Evolutionary conservation across 2,888 invertebrate genomes (phyloP).

Genomic region (Ophonus ardosiacus): DNA sequence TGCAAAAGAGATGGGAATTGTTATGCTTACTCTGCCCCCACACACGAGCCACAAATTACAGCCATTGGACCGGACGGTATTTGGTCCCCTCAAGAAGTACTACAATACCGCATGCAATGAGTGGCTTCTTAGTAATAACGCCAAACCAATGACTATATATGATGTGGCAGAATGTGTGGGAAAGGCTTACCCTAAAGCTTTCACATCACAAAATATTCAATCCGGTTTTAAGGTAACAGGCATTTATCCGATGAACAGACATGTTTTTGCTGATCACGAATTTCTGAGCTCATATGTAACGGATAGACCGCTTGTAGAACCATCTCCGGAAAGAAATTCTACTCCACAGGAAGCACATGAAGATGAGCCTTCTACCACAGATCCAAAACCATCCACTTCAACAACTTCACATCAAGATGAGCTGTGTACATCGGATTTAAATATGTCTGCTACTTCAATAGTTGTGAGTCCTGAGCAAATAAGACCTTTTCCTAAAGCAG

Average conservation of each 20-base stretch:
- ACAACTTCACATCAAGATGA: slow-evolving; percentile 22
- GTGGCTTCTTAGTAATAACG: slow-evolving; percentile 69
- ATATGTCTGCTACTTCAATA: slow-evolving; percentile 19
- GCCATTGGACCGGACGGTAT: slow-evolving; percentile 68
- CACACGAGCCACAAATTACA: no score
- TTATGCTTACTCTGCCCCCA: slow-evolving; percentile 69
- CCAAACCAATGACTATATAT: slow-evolving; percentile 69
- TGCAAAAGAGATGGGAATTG: slow-evolving; percentile 66
- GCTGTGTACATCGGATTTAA: slow-evolving; percentile 22
- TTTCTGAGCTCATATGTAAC: slow-evolving; percentile 28
- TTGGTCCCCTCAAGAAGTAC: slow-evolving; percentile 65
- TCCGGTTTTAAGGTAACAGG: slow-evolving; percentile 68
- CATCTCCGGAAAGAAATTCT: slow-evolving; percentile 2
- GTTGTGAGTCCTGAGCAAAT: slow-evolving; percentile 30
- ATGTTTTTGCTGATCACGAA: slow-evolving; percentile 6
- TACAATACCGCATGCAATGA: slow-evolving; percentile 68
- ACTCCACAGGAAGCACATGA: neutral
- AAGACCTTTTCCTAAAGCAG: slow-evolving; percentile 22
- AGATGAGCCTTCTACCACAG: slow-evolving; percentile 9
- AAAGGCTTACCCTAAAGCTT: slow-evolving; percentile 65
- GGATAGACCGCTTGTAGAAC: slow-evolving; percentile 36
- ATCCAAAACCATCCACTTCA: neutral
- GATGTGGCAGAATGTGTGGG: slow-evolving; percentile 67
- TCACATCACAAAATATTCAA: slow-evolving; percentile 68
- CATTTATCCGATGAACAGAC: slow-evolving; percentile 66